Conservation (phyloP, 1,140 invertebrate species). For the Lethrus apterus region DNA sequence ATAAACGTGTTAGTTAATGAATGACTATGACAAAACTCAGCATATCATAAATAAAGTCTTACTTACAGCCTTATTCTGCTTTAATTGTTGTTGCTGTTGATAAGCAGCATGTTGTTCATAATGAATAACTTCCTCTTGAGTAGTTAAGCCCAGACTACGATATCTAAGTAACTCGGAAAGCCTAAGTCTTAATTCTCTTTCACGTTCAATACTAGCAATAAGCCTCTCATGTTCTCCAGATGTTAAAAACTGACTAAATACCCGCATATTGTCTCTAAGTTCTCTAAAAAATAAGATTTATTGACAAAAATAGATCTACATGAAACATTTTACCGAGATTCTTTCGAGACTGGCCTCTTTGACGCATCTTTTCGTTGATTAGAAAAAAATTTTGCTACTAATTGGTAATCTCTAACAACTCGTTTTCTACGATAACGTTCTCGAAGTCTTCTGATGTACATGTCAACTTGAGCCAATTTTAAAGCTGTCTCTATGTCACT, state of each 20-base stretch:
- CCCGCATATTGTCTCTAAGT: constrained; percentile 71
- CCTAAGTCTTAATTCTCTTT: constrained; percentile 72
- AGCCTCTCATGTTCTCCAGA: constrained; percentile 75
- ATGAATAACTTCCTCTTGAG: constrained; percentile 72
- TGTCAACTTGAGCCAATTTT: constrained; percentile 77
- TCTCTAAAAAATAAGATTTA: constrained; percentile 47
- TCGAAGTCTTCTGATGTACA: constrained; percentile 76
- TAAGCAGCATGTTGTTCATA: constrained; percentile 68
- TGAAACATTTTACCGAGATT: constrained; percentile 57
- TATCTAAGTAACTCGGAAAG: constrained; percentile 77
- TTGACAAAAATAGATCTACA: neutral
- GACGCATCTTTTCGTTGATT: constrained; percentile 51
- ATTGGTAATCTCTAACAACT: constrained; percentile 77
- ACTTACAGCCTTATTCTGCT: constrained; percentile 54
- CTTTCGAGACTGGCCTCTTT: constrained; percentile 60
- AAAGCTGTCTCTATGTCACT: constrained; percentile 80
- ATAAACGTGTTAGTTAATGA: no score
- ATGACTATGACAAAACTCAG: constrained; percentile 6
- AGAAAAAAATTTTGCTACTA: constrained; percentile 74
- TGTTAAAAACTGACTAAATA: constrained; percentile 83
- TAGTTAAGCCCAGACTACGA: constrained; percentile 70
- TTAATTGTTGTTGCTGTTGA: constrained; percentile 44
- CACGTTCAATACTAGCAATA: constrained; percentile 67
- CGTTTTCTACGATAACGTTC: constrained; percentile 83
- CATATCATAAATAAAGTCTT: constrained; percentile 13